A percentile compares a stretch with the other conserved stretches of the same genome.
Evolutionary conservation across 2,888 invertebrate genomes (phyloP).

Genomic region (Drosophila bunnanda): DNA sequence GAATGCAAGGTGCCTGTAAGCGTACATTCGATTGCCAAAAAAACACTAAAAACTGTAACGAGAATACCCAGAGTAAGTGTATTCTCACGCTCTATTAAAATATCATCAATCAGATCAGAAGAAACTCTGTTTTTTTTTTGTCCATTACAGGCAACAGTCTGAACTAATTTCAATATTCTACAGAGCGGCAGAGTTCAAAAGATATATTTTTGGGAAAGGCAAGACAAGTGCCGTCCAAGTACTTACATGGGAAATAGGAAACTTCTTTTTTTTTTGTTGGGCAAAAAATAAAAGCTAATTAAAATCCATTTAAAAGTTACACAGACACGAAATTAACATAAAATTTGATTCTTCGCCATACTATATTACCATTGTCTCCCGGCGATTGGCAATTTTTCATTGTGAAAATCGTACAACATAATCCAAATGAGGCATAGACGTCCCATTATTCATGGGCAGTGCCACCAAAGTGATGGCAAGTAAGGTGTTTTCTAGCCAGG

Average conservation of each 20-base stretch:
- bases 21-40: conserved; percentile 51
- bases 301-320: conserved; percentile 72
- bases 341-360: conserved; percentile 49
- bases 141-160: conserved; percentile 25
- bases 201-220: conserved; percentile 22
- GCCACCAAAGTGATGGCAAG: conserved; percentile 10
- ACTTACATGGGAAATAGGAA: conserved; percentile 35
- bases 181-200: conserved; percentile 63
- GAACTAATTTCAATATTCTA: conserved; percentile 69
- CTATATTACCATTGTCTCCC: conserved; percentile 23
- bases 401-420: conserved; percentile 76
- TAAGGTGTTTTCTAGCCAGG: background rate
- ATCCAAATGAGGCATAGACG: conserved; percentile 74
- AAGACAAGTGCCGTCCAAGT: conserved; percentile 49
- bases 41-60: conserved; percentile 4
- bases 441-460: conserved; percentile 73
- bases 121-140: conserved; percentile 13
- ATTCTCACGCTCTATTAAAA: conserved; percentile 79
- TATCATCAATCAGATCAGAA: conserved; percentile 64
- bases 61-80: conserved; percentile 23
- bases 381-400: conserved; percentile 74
- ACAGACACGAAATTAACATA: conserved; percentile 50
- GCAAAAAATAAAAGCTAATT: conserved; percentile 31
- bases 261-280: conserved; percentile 71
- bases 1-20: conserved; percentile 58